Evolutionary conservation across 2,888 invertebrate species (phyloP).

Genomic region (Plebejus anna): DNA sequence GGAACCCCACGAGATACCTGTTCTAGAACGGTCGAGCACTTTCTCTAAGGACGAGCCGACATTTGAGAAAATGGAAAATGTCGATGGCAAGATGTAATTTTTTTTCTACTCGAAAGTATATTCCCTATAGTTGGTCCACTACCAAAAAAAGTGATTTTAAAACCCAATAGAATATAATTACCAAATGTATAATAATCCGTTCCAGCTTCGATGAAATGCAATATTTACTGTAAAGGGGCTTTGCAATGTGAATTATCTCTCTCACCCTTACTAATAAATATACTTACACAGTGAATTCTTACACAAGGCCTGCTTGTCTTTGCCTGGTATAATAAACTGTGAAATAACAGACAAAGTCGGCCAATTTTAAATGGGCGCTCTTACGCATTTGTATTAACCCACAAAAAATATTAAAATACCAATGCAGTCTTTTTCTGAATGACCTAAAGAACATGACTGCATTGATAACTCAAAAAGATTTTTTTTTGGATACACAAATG

Average conservation of each 20-base stretch:
- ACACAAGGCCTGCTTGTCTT: no score
- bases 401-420: no score
- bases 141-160: slow-evolving; percentile 4
- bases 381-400: no score
- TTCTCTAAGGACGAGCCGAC: slow-evolving; percentile 88
- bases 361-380: no score
- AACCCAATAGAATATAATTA: slow-evolving; percentile 1
- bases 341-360: no score
- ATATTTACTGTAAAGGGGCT: slow-evolving; percentile 14
- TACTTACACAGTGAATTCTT: background rate
- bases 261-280: background rate
- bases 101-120: background rate
- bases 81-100: slow-evolving; percentile 44
- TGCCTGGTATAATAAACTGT: no score
- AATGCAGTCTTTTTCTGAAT: no score
- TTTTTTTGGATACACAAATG: no score
- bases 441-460: no score
- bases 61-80: slow-evolving; percentile 55
- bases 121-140: background rate
- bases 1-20: slow-evolving; percentile 43
- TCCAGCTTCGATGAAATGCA: background rate
- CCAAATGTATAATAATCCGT: slow-evolving; percentile 2
- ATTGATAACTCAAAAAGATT: no score
- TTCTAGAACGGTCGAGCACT: slow-evolving; percentile 84
- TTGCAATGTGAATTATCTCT: slow-evolving; percentile 10